Evolutionary conservation across 2,113 vertebrate genomes (phyloP), one percentile per base, ranked within the genome.

Genomic region (Gavia stellata): DNA sequence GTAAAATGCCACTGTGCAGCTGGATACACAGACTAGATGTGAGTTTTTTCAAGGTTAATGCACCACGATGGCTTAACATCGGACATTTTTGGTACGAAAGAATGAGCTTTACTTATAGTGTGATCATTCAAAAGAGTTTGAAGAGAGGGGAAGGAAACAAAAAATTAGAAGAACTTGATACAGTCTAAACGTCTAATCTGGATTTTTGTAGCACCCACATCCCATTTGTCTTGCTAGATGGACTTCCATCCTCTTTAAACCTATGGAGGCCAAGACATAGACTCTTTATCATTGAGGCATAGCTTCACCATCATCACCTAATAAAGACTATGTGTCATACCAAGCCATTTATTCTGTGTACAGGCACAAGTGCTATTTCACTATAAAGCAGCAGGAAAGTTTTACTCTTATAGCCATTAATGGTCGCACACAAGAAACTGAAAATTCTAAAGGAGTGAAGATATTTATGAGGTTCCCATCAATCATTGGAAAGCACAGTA

Each of bases 231-330:
- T 70, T 21, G 4, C 38, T 81, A 7, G 25, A 12, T 68, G 25
- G 52, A 15, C 36, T 75, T 80, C 6, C 9, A 19, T 25, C 29
- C 15, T 92, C n/a, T 79, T 49, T 38, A 61, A 20, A 52, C 11
- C 23, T 71, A 56, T 90, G 62, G 15, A 72, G 53, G 24, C n/a
- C 58, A 83, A 59, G 24, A 40, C 3, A 0, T 10, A 65, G n/a
- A 29, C 23, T 55, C 45, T 38, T 3, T 42, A 42, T 14, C 16
- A 45, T 31, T 0, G 0, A 38, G 28, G 31, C 17, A 53, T 14
- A 58, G 18, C 42, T 85, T 79, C 72, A 12, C 14, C 59, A 21
- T 65, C 45, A 40, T 34, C 73, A 71, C 28, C n/a, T 40, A 21
- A 20, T 47, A 47, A 93, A 89, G 21, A 79, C 8, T 25, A 33